Evolutionary conservation across 2,113 vertebrate genomes (phyloP).

Genomic region (Solea solea): DNA sequence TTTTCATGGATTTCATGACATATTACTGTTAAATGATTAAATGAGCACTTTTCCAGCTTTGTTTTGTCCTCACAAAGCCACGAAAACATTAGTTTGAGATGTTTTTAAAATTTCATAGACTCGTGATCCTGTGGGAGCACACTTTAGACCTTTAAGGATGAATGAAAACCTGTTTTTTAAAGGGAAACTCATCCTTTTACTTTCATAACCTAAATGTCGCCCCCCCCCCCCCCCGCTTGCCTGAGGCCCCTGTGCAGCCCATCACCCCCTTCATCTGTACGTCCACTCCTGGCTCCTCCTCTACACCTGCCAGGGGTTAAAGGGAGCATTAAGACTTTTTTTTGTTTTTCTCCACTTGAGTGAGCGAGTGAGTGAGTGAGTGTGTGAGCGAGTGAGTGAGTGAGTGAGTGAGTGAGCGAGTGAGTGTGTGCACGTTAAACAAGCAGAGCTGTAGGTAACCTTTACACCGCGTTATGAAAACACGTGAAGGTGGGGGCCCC

Average conservation of each 20-base stretch:
- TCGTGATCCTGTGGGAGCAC: too few species aligned
- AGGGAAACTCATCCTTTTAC: background rate
- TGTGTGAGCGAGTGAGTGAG: background rate
- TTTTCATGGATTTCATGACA: too few species aligned
- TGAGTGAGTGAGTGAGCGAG: background rate
- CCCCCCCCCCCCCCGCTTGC: too few species aligned
- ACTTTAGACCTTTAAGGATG: too few species aligned
- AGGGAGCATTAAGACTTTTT: constrained; percentile 47
- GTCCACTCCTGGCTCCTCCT: constrained; percentile 29
- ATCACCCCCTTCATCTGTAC: constrained; percentile 23
- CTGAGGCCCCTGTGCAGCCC: constrained; percentile 19
- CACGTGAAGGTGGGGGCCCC: constrained; percentile 49
- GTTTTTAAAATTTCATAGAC: too few species aligned
- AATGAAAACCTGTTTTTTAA: background rate
- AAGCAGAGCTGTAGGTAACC: constrained; percentile 62
- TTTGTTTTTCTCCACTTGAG: constrained; percentile 61
- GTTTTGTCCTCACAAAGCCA: too few species aligned
- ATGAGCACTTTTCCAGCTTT: too few species aligned
- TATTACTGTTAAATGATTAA: too few species aligned
- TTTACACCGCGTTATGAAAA: constrained; percentile 72
- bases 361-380: too few species aligned
- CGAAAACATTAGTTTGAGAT: too few species aligned
- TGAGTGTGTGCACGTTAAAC: constrained; percentile 63
- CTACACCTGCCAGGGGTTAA: constrained; percentile 59
- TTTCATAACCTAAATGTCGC: background rate